Conservation (phyloP, 2,888 invertebrate genomes). For the Rambutsinella grinnellia region DNA sequence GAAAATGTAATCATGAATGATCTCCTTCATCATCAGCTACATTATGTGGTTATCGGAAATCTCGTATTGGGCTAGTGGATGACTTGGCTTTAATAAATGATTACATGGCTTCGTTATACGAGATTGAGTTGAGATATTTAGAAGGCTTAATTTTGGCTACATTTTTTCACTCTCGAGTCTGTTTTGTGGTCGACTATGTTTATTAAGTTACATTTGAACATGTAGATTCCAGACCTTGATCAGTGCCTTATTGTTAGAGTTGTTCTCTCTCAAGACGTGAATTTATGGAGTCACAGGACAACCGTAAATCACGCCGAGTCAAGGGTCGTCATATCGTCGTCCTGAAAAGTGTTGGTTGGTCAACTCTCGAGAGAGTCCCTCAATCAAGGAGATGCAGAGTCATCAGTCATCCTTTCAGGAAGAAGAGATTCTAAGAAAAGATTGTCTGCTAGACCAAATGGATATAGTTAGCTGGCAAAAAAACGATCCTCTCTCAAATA, state of each 20-base stretch:
- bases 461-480: no score
- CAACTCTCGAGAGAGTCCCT: constrained; percentile 37
- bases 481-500: no score
- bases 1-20: constrained; percentile 20
- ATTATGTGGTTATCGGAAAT: not conserved
- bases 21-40: constrained; percentile 24
- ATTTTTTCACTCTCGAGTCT: not conserved
- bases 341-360: not conserved
- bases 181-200: no score
- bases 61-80: not conserved
- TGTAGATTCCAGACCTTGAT: constrained; percentile 59
- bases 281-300: constrained; percentile 66
- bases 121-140: not conserved
- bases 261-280: not conserved
- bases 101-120: not conserved
- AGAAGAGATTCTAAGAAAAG: constrained; percentile 18
- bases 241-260: not conserved
- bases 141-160: constrained; percentile 42
- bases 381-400: constrained; percentile 61
- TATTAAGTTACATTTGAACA: no score
- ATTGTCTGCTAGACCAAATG: not conserved
- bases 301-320: constrained; percentile 64
- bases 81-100: not conserved
- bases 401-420: constrained; percentile 56
- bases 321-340: constrained; percentile 42